Conservation (phyloP, 2,797 vertebrate genomes). For the Novumbra hubbsi region DNA sequence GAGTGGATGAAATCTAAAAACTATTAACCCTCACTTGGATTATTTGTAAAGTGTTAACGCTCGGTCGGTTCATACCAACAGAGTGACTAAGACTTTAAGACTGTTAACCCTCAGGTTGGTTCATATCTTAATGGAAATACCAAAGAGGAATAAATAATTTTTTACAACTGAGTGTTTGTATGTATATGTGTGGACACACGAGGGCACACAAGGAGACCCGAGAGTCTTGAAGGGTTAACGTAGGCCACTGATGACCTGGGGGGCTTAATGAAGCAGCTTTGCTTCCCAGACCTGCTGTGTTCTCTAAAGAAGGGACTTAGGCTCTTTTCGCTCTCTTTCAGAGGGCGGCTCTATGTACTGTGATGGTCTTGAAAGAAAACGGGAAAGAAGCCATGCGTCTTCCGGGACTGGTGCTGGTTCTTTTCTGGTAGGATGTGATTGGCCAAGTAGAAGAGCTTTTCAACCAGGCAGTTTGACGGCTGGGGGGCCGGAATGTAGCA, state of each 20-base stretch:
- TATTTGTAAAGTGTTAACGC: too few species aligned
- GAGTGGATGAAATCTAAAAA: too few species aligned
- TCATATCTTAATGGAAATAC: conserved; percentile 62
- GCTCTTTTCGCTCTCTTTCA: neutral
- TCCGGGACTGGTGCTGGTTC: conserved; percentile 8
- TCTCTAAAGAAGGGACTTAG: conserved; percentile 18
- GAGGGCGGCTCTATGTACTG: neutral
- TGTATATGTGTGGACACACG: conserved; percentile 21
- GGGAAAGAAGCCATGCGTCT: neutral
- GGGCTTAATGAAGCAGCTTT: conserved; percentile 65
- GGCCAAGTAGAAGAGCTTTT: conserved; percentile 5
- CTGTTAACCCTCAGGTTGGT: conserved; percentile 31
- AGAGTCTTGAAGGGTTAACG: conserved; percentile 38
- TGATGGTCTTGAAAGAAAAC: conserved; percentile 10
- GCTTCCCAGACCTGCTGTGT: conserved; percentile 50
- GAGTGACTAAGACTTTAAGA: conserved; percentile 8
- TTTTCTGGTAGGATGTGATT: conserved; percentile 12
- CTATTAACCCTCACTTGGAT: too few species aligned
- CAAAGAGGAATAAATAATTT: conserved; percentile 46
- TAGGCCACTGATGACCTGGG: conserved; percentile 61
- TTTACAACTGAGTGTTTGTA: conserved; percentile 21
- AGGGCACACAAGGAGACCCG: conserved; percentile 32
- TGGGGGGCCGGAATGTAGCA: neutral
- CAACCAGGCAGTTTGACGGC: neutral
- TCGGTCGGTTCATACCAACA: too few species aligned